These are phyloP conservation scores for Columba livia DNA, from an alignment of 2,113 vertebrate genomes.

Conservation along the genomic window DNA sequence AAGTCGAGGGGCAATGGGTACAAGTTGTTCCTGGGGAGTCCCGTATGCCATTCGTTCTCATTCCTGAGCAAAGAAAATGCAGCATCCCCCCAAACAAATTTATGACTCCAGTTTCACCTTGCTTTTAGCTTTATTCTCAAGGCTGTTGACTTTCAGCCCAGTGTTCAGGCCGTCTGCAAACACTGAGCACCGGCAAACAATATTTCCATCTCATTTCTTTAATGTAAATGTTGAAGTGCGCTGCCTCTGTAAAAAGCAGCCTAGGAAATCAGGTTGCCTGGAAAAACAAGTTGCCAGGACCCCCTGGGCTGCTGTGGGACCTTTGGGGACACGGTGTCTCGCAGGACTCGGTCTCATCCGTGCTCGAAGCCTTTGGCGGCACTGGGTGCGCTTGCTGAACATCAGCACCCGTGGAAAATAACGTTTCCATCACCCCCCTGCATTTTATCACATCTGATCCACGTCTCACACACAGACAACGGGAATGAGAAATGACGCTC, in stretches of 20 bases:
- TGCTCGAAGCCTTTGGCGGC: background rate
- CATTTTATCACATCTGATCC: accelerated
- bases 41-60: accelerated
- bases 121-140: background rate
- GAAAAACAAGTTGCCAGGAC: background rate
- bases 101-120: background rate
- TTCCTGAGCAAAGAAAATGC: background rate
- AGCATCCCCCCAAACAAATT: background rate
- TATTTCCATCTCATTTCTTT: background rate
- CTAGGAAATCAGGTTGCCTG: background rate
- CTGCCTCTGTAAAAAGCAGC: background rate
- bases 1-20: no score
- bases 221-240: background rate
- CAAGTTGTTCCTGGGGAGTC: background rate
- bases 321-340: background rate
- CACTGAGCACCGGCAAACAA: background rate
- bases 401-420: background rate
- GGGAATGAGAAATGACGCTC: background rate
- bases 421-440: background rate
- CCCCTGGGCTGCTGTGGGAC: background rate
- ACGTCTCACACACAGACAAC: background rate
- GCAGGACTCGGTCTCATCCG: background rate
- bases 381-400: background rate
- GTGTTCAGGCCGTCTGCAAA: background rate
- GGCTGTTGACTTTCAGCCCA: background rate